phyloP scores from a whole-genome alignment of 2,113 vertebrate species.

The Trematocara zebra region DNA sequence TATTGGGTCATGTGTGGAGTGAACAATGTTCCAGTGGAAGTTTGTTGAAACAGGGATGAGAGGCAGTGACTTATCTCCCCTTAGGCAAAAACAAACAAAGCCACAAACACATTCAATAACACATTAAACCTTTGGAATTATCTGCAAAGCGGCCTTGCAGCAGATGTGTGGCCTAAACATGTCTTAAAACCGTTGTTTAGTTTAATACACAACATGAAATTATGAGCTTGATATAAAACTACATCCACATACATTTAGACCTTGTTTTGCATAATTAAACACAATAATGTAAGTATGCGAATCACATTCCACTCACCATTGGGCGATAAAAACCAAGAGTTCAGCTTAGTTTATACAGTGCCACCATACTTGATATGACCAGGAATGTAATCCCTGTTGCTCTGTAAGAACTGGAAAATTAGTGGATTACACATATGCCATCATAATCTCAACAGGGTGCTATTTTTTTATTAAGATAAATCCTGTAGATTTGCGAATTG shows the following conservation, averaged over 20 bases:
- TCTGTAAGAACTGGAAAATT: neutral
- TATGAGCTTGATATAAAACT: neutral
- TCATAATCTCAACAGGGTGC: neutral
- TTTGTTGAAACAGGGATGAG: slow-evolving; percentile 30
- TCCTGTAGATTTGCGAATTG: slow-evolving; percentile 11
- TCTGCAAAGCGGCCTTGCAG: slow-evolving; percentile 6
- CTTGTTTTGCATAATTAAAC: neutral
- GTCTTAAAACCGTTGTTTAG: neutral
- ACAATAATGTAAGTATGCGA: neutral
- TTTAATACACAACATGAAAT: neutral
- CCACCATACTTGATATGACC: neutral
- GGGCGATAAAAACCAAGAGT: neutral
- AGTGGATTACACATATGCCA: neutral
- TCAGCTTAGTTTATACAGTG: neutral
- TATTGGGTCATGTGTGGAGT: slow-evolving; percentile 29
- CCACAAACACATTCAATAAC: slow-evolving; percentile 20
- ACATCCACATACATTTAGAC: neutral
- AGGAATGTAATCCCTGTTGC: neutral
- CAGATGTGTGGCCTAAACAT: neutral
- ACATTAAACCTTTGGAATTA: slow-evolving; percentile 10
- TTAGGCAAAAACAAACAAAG: slow-evolving; percentile 42
- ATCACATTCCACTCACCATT: neutral
- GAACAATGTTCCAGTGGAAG: slow-evolving; percentile 1
- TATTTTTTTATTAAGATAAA: slow-evolving; percentile 13
- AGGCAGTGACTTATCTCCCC: slow-evolving; percentile 7